Conservation (phyloP, 1,140 invertebrate species). For the Lasioglossum baleicum region DNA sequence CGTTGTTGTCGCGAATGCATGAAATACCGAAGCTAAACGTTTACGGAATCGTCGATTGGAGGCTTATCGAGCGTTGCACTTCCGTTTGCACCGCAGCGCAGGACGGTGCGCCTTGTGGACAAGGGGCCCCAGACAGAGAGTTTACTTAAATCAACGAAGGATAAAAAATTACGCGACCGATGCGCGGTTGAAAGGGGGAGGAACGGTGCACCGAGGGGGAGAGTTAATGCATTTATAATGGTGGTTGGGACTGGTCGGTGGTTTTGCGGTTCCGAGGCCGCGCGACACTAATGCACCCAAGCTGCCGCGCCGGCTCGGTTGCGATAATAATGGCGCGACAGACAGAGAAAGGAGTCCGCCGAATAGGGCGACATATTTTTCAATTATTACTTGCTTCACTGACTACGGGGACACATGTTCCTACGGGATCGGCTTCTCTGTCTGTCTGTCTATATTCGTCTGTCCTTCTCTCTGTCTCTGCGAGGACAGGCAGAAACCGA, state of each 20-base stretch:
- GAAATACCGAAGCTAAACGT: too few species aligned
- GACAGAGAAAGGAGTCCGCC: conserved; percentile 33
- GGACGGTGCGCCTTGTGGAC: too few species aligned
- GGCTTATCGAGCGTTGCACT: too few species aligned
- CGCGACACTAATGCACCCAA: conserved; percentile 67
- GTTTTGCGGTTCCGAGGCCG: conserved; percentile 70
- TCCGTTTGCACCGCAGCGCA: too few species aligned
- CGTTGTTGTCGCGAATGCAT: too few species aligned
- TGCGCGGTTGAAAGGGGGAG: conserved; percentile 27
- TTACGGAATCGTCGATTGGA: too few species aligned
- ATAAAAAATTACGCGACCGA: conserved; percentile 35
- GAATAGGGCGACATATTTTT: conserved; percentile 71
- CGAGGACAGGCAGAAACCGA: neutral
- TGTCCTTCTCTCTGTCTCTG: neutral
- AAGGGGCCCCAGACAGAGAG: neutral
- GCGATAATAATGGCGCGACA: conserved; percentile 58
- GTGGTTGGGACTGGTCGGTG: conserved; percentile 62
- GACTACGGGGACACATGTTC: conserved; percentile 61
- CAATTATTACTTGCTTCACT: conserved; percentile 71
- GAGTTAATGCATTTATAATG: conserved; percentile 77
- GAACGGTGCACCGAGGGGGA: conserved; percentile 39
- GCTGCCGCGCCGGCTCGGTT: conserved; percentile 54
- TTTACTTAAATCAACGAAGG: conserved; percentile 31
- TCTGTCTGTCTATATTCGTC: neutral
- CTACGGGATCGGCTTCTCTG: conserved; percentile 6